Percentiles rank a stretch among this genome's conserved stretches.
Conservation (phyloP, 2,797 vertebrate species). For the Psittacula derbiana region DNA sequence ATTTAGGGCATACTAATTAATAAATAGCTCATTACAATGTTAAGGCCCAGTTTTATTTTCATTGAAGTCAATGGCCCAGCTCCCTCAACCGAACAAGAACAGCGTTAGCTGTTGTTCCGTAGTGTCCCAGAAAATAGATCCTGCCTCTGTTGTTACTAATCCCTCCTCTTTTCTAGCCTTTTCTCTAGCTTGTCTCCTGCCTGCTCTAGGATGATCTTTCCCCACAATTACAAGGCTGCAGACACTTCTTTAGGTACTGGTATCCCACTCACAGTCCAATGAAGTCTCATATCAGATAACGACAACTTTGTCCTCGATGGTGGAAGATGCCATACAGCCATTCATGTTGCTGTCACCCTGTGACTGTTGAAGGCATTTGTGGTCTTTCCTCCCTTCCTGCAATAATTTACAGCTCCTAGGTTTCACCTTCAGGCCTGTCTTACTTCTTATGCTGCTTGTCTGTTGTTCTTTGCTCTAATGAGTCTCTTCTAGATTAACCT, state of each 20-base stretch:
- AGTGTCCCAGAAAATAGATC: not conserved
- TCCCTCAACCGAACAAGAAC: not conserved
- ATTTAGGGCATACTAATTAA: constrained; percentile 30
- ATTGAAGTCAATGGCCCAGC: not conserved
- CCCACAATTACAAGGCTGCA: not conserved
- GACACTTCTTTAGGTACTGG: not conserved
- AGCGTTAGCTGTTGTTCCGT: not conserved
- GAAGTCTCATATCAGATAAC: not conserved
- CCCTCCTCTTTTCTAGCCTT: not conserved
- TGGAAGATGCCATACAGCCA: not conserved
- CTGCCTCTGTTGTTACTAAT: not conserved
- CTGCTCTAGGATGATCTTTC: not conserved
- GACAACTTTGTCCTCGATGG: not conserved
- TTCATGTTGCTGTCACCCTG: not conserved
- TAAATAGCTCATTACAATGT: constrained; percentile 24
- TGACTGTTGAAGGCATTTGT: not conserved
- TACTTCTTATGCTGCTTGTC: not conserved
- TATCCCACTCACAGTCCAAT: not conserved
- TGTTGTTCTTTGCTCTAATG: not conserved
- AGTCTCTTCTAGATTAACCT: not conserved
- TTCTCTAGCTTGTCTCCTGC: not conserved
- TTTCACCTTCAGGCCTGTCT: not conserved
- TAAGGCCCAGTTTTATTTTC: constrained; percentile 15
- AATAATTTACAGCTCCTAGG: not conserved
- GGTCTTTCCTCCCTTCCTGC: not conserved